phyloP scores from a whole-genome alignment of 2,113 vertebrate species.

The Planiliza haematocheilus region DNA sequence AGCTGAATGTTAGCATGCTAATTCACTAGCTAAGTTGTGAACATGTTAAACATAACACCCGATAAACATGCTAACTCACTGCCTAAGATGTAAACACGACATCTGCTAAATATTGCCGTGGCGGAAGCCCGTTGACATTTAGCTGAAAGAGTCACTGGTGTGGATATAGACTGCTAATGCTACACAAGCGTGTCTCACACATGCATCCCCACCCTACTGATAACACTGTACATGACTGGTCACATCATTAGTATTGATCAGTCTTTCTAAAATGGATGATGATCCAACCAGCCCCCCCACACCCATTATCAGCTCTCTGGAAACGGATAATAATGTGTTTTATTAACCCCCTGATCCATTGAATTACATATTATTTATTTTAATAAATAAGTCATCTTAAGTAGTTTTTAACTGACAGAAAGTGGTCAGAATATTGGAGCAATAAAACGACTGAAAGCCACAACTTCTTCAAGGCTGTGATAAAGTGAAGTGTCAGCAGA shows the following conservation, averaged over 20 bases:
- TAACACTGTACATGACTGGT: constrained; percentile 13
- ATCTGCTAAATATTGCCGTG: too few relatives aligned
- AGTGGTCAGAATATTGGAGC: background rate
- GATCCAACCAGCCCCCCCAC: background rate
- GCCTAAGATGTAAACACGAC: too few relatives aligned
- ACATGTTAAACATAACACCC: too few relatives aligned
- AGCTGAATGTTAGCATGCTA: too few relatives aligned
- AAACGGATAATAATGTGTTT: constrained; percentile 30
- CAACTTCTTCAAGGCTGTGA: too few relatives aligned
- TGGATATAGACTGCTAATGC: too few relatives aligned
- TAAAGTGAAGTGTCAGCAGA: too few relatives aligned
- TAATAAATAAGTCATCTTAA: background rate
- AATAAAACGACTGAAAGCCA: too few relatives aligned
- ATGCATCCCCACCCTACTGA: constrained; percentile 4
- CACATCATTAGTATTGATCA: constrained; percentile 53
- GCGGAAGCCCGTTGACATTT: too few relatives aligned
- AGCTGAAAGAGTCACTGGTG: too few relatives aligned
- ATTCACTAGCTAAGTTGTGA: too few relatives aligned
- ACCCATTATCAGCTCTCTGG: constrained; percentile 3
- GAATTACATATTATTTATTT: background rate
- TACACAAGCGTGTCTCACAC: background rate
- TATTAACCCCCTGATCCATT: constrained; percentile 27
- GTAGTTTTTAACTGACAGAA: background rate
- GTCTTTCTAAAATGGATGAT: constrained; percentile 32
- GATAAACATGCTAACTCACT: too few relatives aligned